A percentile compares a stretch with the other conserved stretches of the same genome.
phyloP scores from a whole-genome alignment of 2,113 vertebrate species.

The Procavia capensis region DNA sequence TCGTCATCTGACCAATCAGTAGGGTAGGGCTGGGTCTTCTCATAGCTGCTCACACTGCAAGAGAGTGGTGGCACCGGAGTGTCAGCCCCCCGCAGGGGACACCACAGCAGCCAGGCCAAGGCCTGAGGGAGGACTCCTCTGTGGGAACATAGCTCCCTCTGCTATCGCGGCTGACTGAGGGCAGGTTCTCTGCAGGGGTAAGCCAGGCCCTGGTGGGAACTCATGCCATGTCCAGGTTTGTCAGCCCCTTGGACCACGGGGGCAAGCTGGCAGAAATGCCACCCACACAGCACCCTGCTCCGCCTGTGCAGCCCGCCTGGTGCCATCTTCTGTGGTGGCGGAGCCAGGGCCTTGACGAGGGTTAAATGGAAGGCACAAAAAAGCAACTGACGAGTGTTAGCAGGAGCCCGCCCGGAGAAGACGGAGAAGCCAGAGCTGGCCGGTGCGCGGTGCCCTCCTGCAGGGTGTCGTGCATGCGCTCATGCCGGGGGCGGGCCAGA shows the following conservation, averaged over 20 bases:
- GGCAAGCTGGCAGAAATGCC: background rate
- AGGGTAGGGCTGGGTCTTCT: constrained; percentile 91
- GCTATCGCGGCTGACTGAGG: fast-evolving
- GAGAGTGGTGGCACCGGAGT: background rate
- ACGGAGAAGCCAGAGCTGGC: constrained; percentile 54
- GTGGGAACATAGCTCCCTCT: background rate
- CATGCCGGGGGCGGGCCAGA: constrained; percentile 43
- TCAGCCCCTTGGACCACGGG: background rate
- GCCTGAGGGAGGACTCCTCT: background rate
- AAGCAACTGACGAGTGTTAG: constrained; percentile 70
- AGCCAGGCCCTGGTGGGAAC: background rate
- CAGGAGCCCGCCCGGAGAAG: constrained; percentile 65
- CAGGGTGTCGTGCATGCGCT: constrained; percentile 75
- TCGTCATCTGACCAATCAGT: constrained; percentile 97
- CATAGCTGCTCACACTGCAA: constrained; percentile 90
- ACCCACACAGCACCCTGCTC: constrained; percentile 38
- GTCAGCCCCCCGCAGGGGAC: too few species aligned
- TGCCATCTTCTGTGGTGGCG: background rate
- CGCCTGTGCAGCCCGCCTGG: constrained; percentile 25
- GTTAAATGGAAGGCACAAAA: constrained; percentile 66
- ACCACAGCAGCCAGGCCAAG: too few species aligned
- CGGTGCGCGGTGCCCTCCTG: constrained; percentile 27
- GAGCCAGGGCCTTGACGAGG: background rate
- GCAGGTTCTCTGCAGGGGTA: background rate
- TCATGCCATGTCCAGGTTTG: constrained; percentile 24